phyloP scores from a whole-genome alignment of 2,113 vertebrate species.

The Amazona vittata region DNA sequence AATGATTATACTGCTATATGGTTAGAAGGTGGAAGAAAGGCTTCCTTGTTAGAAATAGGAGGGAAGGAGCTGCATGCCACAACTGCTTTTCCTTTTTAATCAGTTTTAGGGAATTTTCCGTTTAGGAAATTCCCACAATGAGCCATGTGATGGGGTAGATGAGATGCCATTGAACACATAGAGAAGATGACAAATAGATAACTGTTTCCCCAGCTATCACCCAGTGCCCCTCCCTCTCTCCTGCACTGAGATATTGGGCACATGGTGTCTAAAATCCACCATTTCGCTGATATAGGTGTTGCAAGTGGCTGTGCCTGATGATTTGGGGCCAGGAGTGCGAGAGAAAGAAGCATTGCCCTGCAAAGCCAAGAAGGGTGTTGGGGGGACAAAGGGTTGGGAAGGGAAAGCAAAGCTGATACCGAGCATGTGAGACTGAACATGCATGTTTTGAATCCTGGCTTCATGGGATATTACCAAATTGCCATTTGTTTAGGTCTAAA shows the following conservation, averaged over 20 bases:
- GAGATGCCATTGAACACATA: not conserved
- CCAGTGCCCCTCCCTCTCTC: not conserved
- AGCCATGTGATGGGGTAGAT: not conserved
- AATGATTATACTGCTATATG: not conserved
- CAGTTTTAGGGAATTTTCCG: not conserved
- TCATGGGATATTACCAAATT: fast-evolving
- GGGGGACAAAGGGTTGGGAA: fast-evolving
- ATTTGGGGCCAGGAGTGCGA: not conserved
- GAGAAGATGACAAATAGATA: not conserved
- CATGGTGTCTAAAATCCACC: not conserved
- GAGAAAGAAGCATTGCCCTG: not conserved
- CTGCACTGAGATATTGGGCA: not conserved
- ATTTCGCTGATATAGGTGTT: not conserved
- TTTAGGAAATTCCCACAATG: not conserved
- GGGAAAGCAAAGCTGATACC: not conserved
- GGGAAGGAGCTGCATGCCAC: not conserved
- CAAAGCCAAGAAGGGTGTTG: fast-evolving
- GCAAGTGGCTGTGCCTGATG: not conserved
- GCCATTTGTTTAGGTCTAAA: not conserved
- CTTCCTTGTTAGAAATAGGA: not conserved
- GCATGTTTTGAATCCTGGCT: not conserved
- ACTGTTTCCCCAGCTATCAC: not conserved
- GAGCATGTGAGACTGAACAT: not conserved
- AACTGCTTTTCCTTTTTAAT: not conserved
- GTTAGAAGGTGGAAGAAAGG: not conserved